Conservation (phyloP, 2,888 invertebrate genomes). For the Lysandra bellargus region DNA sequence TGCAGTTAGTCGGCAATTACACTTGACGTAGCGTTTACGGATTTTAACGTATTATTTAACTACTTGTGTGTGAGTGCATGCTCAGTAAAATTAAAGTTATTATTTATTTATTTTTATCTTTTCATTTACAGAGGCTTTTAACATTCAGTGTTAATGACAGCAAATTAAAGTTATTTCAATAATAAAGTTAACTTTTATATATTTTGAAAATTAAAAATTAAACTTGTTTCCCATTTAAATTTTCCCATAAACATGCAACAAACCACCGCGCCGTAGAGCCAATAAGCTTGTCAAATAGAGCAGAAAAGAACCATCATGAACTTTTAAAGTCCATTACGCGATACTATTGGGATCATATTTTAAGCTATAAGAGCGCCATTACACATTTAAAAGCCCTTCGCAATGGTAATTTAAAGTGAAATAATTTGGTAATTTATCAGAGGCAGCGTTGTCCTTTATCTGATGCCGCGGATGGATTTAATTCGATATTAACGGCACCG, state of each 20-base stretch:
- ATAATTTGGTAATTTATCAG: constrained; percentile 75
- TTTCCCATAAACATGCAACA: neutral
- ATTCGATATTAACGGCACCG: constrained; percentile 74
- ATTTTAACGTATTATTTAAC: neutral
- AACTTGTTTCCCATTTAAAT: no score
- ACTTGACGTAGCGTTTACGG: neutral
- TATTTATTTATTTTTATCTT: no score
- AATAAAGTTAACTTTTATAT: no score
- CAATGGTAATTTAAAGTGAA: constrained; percentile 65
- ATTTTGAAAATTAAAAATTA: no score
- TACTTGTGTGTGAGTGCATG: neutral
- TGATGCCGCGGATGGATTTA: constrained; percentile 73
- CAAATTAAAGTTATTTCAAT: no score
- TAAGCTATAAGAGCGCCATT: constrained; percentile 49
- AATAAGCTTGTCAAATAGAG: neutral
- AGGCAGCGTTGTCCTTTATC: constrained; percentile 68
- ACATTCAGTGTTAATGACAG: no score
- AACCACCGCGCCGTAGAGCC: neutral
- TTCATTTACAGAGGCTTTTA: no score
- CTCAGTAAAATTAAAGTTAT: no score
- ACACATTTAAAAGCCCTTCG: constrained; percentile 48
- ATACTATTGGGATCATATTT: constrained; percentile 38
- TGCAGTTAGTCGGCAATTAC: neutral
- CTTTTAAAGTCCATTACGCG: constrained; percentile 16
- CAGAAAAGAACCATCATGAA: neutral